Conservation (phyloP, 2,797 vertebrate species). For the Schizopygopsis pylzovi region DNA sequence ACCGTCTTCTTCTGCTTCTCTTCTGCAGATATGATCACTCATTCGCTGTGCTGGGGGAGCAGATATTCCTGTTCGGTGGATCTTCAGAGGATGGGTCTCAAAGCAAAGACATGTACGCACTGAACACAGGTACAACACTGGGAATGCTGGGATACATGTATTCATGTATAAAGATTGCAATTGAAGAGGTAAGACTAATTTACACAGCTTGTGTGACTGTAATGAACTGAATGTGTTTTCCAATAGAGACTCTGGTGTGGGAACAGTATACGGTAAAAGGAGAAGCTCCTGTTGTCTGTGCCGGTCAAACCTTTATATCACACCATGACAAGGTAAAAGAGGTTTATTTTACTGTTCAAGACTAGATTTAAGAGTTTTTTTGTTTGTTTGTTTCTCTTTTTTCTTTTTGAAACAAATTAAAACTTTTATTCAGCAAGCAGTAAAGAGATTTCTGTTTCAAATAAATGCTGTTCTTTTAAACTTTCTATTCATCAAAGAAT, state of each 20-base stretch:
- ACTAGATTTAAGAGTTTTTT: too few relatives aligned
- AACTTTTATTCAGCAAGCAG: too few relatives aligned
- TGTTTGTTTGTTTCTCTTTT: too few relatives aligned
- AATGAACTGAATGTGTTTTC: background rate
- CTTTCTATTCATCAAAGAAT: too few relatives aligned
- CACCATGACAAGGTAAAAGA: too few relatives aligned
- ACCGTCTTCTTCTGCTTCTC: background rate
- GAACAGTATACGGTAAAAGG: slow-evolving; percentile 76
- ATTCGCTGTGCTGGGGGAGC: slow-evolving; percentile 72
- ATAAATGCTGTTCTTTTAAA: too few relatives aligned
- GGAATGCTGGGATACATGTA: too few relatives aligned
- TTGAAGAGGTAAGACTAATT: background rate
- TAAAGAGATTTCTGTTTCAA: too few relatives aligned
- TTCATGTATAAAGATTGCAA: background rate
- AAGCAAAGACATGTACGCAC: slow-evolving; percentile 72
- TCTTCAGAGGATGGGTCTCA: slow-evolving; percentile 65
- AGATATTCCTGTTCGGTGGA: slow-evolving; percentile 79
- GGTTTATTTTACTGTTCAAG: too few relatives aligned
- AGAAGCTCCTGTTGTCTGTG: slow-evolving; percentile 71
- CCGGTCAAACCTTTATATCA: slow-evolving; percentile 26
- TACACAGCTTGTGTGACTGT: too few relatives aligned
- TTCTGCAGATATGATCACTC: slow-evolving; percentile 71
- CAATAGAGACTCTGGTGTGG: slow-evolving; percentile 74
- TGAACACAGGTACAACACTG: slow-evolving; percentile 74
- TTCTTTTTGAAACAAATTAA: too few relatives aligned